A percentile compares a stretch with the other conserved stretches of the same genome.
Conservation (phyloP, 2,797 vertebrate genomes). For the Sebastes reedi region DNA sequence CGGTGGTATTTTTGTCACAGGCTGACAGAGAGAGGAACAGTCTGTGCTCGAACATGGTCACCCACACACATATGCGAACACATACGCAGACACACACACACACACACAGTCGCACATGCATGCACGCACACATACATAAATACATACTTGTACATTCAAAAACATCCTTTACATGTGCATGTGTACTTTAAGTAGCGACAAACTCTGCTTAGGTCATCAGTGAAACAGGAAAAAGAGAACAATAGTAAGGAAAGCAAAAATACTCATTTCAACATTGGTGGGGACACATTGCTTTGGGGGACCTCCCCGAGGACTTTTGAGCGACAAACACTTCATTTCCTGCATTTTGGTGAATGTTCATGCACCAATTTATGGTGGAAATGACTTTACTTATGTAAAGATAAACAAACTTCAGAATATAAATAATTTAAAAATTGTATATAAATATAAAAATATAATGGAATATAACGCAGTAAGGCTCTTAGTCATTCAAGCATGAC, state of each 20-base stretch:
- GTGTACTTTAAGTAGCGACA: background rate
- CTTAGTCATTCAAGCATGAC: accelerated
- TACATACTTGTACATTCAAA: background rate
- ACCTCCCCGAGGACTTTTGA: background rate
- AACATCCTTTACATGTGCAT: slow-evolving; percentile 3
- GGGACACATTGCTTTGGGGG: background rate
- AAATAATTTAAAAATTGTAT: no score
- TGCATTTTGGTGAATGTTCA: background rate
- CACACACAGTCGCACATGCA: background rate
- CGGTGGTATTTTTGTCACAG: slow-evolving; percentile 52
- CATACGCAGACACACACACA: background rate
- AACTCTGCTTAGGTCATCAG: background rate
- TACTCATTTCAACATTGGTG: background rate
- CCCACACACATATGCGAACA: slow-evolving; percentile 38
- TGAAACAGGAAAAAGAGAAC: slow-evolving; percentile 55
- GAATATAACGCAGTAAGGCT: no score
- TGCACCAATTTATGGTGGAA: background rate
- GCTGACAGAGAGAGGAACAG: slow-evolving; percentile 40
- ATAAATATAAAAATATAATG: no score
- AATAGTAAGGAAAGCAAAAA: slow-evolving; percentile 26
- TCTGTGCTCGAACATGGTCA: slow-evolving; percentile 26
- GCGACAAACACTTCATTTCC: background rate
- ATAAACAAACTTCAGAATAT: no score
- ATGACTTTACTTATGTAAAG: background rate
- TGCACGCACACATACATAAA: background rate